phyloP scores from a whole-genome alignment of 2,888 invertebrate genomes.

The Xestia sexstrigata region DNA sequence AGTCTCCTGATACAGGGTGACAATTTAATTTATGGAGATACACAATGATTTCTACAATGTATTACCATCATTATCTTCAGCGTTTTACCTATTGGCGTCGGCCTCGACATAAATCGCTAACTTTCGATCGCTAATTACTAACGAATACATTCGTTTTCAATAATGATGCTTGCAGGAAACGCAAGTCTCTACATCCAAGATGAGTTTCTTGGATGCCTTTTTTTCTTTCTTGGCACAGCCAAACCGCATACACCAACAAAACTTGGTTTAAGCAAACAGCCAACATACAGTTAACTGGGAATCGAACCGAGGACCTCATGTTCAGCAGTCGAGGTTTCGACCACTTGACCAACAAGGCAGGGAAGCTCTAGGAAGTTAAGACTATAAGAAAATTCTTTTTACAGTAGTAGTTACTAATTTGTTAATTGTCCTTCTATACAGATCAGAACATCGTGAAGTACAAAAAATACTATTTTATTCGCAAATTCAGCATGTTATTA shows the following conservation, averaged over 20 bases:
- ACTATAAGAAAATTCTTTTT: not conserved
- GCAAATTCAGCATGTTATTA: not conserved
- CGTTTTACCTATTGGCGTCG: not conserved
- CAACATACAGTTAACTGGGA: not conserved
- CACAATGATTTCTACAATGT: not conserved
- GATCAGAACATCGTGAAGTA: too few species aligned
- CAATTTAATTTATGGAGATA: not conserved
- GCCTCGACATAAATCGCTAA: not conserved
- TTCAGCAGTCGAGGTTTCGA: not conserved
- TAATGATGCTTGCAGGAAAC: too few species aligned
- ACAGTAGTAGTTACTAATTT: not conserved
- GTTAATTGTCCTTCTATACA: fast-evolving
- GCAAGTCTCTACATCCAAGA: too few species aligned
- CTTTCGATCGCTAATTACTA: too few species aligned
- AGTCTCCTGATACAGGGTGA: not conserved
- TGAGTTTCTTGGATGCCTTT: too few species aligned
- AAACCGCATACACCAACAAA: not conserved
- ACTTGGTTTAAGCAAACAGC: not conserved
- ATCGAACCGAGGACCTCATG: not conserved
- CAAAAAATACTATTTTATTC: not conserved
- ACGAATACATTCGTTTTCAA: too few species aligned
- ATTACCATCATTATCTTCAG: not conserved
- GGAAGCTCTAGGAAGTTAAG: not conserved
- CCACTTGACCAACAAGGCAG: not conserved
- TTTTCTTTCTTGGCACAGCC: too few species aligned